Evolutionary conservation across 2,113 vertebrate genomes (phyloP), one percentile per base, ranked within the genome.

Genomic region (Chamaetylas fuelleborni): DNA sequence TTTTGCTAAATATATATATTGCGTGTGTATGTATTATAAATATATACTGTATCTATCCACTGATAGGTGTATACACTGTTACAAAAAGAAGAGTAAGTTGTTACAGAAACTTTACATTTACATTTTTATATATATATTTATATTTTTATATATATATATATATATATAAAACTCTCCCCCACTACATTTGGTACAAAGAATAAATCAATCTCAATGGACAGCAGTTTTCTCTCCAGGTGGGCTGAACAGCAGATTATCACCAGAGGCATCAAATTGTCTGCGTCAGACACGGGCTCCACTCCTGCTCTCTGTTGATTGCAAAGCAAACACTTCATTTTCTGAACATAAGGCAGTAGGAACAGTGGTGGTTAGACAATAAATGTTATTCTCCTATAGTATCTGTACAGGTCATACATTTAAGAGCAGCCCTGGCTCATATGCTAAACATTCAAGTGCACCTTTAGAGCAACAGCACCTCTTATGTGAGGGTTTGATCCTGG

Each of bases 291-390:
- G 12, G 77, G 50, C 70, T 96, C 82, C 47, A 42, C 54, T 74
- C 62, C 97, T 97, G 82, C 96, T 97, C 97, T 95, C 97, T 97
- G 90, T 2, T 81, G 72, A 79, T 71, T 66, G 69, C 84, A 56
- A 87, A 58, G 60, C 67, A 79, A 92, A 42, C 43, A 19, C 76
- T 74, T 81, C 58, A 79, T 97, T 95, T 96, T 94, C 97, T 96
- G 97, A 95, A 98, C 86, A 76, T 97, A 98, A 98, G 98, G 98
- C 98, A 97, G 98, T 96, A 97, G 96, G 96, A 98, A 98, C 97
- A 97, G 97, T 96, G 97, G 98, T 98, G 98, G 97, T 97, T 98
- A 96, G 97, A 98, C 97, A 97, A 96, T 95, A 96, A 93, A 95
- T 79, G 14, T 42, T 83, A 43, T 81, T 78, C 43, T 74, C 67